phyloP scores from a whole-genome alignment of 2,888 invertebrate species.

The Drosophila mimetica region DNA sequence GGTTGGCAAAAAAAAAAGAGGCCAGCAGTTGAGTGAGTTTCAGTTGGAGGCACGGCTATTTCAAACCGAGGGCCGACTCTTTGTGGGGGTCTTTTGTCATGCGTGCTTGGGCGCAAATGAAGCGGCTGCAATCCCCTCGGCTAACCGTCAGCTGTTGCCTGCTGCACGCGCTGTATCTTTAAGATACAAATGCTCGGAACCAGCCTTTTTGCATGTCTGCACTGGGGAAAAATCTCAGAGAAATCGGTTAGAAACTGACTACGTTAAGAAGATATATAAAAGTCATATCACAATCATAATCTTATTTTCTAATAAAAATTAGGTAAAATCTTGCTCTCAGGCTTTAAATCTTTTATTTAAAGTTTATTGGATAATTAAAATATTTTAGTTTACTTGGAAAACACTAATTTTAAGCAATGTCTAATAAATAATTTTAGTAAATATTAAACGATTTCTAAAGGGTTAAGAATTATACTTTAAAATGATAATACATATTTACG shows the following conservation, averaged over 20 bases:
- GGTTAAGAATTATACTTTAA: too few relatives aligned
- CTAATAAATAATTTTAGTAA: too few relatives aligned
- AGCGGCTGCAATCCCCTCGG: slow-evolving; percentile 44
- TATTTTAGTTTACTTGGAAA: too few relatives aligned
- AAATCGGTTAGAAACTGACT: not conserved
- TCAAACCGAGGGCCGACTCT: slow-evolving; percentile 45
- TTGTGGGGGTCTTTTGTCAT: slow-evolving; percentile 68
- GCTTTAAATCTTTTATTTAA: too few relatives aligned
- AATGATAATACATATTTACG: too few relatives aligned
- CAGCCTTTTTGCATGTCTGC: slow-evolving; percentile 25
- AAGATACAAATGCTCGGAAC: slow-evolving; percentile 58
- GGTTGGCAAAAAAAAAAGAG: slow-evolving; percentile 52
- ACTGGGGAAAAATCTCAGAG: slow-evolving; percentile 2
- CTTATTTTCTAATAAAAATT: too few relatives aligned
- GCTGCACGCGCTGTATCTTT: slow-evolving; percentile 62
- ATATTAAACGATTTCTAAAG: too few relatives aligned
- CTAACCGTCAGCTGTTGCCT: slow-evolving; percentile 68
- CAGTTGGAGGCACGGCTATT: slow-evolving; percentile 33
- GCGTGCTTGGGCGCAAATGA: slow-evolving; percentile 81
- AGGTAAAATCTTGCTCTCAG: too few relatives aligned
- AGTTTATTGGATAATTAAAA: too few relatives aligned
- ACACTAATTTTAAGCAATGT: too few relatives aligned
- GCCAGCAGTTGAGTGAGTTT: slow-evolving; percentile 68
- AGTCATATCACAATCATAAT: too few relatives aligned
- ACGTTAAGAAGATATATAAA: not conserved